Base-by-base conservation (phyloP, 2,113 vertebrate species). In the Sinocyclocheilus anshuiensis region DNA sequence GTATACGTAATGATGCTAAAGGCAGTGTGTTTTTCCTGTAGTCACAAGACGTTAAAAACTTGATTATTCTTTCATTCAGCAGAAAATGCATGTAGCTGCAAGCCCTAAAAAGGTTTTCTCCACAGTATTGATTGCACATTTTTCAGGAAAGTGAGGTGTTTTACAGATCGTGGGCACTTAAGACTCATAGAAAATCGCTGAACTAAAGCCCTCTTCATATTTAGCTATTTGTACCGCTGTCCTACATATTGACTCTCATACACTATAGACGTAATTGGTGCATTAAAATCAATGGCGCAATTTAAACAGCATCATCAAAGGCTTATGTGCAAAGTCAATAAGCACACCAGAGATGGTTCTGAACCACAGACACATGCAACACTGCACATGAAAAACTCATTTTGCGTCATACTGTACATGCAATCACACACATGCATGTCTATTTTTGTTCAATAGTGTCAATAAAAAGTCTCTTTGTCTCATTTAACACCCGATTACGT, bases 401-500 rank as follows among this genome's bases (percentile, higher is more conserved):
- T 74, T 18, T 11, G 7, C n/a, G 9, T 55, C 67, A 76, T 59
- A 83, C 59, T 10, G 8, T 61, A n/a, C 0, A 48, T 69, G 20
- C 36, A 42, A 69, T 69, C 26, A 67, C 26, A 42, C 42, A 42
- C 42, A 42, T 42, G 42, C 42, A 10, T 45, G 29, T 33, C n/a
- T 9, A n/a, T 24, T 77, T 45, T 55, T 26, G 18, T 76, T 57
- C 67, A 77, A 76, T 81, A 74, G 80, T 45, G 63, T 90, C 87
- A 90, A 86, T 89, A 89, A 88, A 84, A 84, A 82, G 50, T 87
- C 89, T 90, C 90, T 89, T 86, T 88, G 88, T 80, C 88, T 92
- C 91, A 92, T 92, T 93, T 93, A 92, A 90, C 90, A 90, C 86
- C 90, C 86, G 89, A 92, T 92, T 93, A 92, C 87, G 57, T 91